Percentiles rank a stretch among this genome's conserved stretches.
phyloP scores from a whole-genome alignment of 2,888 invertebrate genomes.

The Polydrusus cervinus region DNA sequence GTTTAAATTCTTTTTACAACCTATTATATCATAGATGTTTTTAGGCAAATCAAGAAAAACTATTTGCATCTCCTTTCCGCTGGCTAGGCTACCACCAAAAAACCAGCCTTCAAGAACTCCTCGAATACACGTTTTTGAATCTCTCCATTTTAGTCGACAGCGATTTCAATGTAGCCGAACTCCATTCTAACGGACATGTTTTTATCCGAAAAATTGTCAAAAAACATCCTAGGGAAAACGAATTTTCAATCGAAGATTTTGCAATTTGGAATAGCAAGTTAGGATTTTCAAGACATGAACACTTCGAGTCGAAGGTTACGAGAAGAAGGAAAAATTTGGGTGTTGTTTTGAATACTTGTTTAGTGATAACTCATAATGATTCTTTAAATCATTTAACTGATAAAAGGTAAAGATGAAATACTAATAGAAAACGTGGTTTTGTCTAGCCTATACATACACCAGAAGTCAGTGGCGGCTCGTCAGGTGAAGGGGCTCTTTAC shows the following conservation, averaged over 20 bases:
- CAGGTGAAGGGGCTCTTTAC: too few species aligned
- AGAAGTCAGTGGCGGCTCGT: too few species aligned
- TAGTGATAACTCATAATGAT: conserved; percentile 77
- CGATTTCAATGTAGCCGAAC: conserved; percentile 71
- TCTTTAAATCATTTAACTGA: conserved; percentile 77
- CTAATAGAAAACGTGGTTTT: background rate
- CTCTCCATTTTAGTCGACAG: conserved; percentile 72
- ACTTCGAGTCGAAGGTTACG: conserved; percentile 59
- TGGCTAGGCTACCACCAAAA: conserved; percentile 70
- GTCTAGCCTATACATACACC: too few species aligned
- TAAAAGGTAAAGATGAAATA: conserved; percentile 71
- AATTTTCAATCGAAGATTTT: conserved; percentile 60
- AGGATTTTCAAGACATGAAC: conserved; percentile 47
- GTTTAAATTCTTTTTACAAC: too few species aligned
- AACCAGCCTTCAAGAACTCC: conserved; percentile 28
- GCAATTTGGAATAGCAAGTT: conserved; percentile 60
- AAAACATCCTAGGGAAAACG: conserved; percentile 47
- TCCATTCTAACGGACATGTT: conserved; percentile 64
- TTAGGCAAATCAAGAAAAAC: conserved; percentile 71
- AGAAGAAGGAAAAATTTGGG: conserved; percentile 72
- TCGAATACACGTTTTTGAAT: conserved; percentile 52
- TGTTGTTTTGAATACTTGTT: conserved; percentile 73
- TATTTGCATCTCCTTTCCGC: conserved; percentile 73
- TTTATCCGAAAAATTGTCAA: conserved; percentile 61
- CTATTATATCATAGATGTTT: background rate